A percentile compares a stretch with the other conserved stretches of the same genome.
phyloP scores from a whole-genome alignment of 2,888 invertebrate genomes.

The Eupeodes latifasciatus region DNA sequence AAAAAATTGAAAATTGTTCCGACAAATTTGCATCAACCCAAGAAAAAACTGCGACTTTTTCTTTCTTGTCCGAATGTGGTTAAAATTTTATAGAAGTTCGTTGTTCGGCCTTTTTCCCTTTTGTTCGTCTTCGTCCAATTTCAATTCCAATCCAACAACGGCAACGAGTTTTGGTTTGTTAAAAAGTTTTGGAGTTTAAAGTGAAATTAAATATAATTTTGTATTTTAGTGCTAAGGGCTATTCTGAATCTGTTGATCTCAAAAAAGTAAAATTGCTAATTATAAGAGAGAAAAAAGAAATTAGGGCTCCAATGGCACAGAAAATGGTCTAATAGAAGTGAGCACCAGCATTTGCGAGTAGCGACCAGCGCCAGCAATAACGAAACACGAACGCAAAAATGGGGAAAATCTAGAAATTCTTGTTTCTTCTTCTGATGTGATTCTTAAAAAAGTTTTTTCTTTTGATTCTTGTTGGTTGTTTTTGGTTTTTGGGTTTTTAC shows the following conservation, averaged over 20 bases:
- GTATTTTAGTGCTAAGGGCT: neutral
- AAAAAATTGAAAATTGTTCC: neutral
- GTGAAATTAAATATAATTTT: constrained; percentile 7
- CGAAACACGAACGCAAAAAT: constrained; percentile 70
- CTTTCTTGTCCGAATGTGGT: constrained; percentile 45
- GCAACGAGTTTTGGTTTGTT: constrained; percentile 15
- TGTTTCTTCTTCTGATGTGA: constrained; percentile 51
- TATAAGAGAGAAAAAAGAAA: constrained; percentile 18
- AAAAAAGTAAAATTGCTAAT: constrained; percentile 19
- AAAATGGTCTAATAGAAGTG: neutral
- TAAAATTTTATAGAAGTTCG: constrained; percentile 60
- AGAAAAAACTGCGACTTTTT: constrained; percentile 54
- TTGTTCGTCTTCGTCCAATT: neutral
- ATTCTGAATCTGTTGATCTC: neutral
- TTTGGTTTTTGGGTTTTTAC: neutral
- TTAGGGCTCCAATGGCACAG: constrained; percentile 35
- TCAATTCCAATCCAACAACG: too few relatives aligned
- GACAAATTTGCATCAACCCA: constrained; percentile 55
- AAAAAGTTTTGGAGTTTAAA: neutral
- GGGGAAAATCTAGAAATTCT: constrained; percentile 61
- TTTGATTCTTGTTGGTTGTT: neutral
- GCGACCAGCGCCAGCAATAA: constrained; percentile 10
- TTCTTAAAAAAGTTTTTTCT: constrained; percentile 21
- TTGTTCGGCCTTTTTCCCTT: constrained; percentile 53
- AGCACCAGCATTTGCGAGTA: neutral